Evolutionary conservation across 1,140 invertebrate species (phyloP), one percentile per base, ranked within the genome.

Genomic region (Leptopilina clavipes): DNA sequence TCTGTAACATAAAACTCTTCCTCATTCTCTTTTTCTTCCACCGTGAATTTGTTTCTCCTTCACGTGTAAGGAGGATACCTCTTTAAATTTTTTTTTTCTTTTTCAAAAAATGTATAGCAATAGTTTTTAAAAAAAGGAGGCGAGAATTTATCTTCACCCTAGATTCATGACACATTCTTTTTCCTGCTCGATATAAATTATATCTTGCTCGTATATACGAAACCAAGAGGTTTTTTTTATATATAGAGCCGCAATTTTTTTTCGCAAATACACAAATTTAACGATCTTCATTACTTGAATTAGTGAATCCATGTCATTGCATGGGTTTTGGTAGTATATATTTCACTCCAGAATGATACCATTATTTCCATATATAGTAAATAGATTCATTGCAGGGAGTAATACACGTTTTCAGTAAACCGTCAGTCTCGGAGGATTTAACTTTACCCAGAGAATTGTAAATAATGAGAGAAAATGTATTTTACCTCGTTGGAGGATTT

Each of bases 351-450:
- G 14, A 65, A 65, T 22, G 25, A 31, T 65, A 65, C 22, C 59
- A 65, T 65, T 65, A 65, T 65, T 65, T 31, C 25, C n/a, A n/a
- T n/a, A n/a, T 19, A 40, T 54, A 65, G 25, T 65, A 65, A 65
- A 65, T 37, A 31, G 25, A 65, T 65, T 65, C 11, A 14, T 12
- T 14, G 59, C 25, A 31, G 12, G 25, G 59, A 65, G 59, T 37
- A 65, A 65, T 37, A 65, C 59, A 37, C 59, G 25, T 65, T 65
- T 65, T 65, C 59, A 65, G 59, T 65, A 65, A 65, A 65, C 59
- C 59, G 25, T 65, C 59, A 65, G 22, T 65, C 59, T 65, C 25
- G 11, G 25, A 65, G 59, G 25, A 37, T 65, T 65, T 65, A 65
- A 65, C 25, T 65, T 31, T 31, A 22, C 19, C 14, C 19, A 14